Evolutionary conservation across 2,888 invertebrate species (phyloP).

Genomic region (Drepanosiphum platanoidis): DNA sequence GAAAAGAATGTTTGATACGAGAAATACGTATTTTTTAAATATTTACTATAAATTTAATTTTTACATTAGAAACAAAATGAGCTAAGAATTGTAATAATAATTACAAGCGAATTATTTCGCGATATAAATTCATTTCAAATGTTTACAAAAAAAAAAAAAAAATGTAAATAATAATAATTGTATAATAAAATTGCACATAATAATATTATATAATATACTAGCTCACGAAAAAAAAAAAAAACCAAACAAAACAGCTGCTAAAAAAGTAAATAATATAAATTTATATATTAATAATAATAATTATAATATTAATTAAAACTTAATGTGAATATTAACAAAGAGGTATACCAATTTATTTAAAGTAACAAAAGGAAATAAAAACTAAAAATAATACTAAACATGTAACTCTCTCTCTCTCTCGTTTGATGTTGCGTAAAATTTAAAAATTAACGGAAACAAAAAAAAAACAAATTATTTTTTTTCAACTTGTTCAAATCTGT

Average conservation of each 20-base stretch:
- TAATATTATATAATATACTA: no score
- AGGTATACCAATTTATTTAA: conserved; percentile 51
- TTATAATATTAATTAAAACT: conserved; percentile 43
- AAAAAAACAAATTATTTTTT: background rate
- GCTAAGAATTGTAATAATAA: conserved; percentile 52
- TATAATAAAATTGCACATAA: conserved; percentile 58
- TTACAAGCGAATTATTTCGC: conserved; percentile 39
- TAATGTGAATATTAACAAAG: conserved; percentile 57
- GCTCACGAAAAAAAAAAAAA: conserved; percentile 43
- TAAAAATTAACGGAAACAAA: background rate
- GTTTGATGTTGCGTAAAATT: background rate
- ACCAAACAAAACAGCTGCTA: conserved; percentile 49
- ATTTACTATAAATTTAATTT: conserved; percentile 17
- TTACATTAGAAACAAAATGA: conserved; percentile 42
- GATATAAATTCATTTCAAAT: conserved; percentile 41
- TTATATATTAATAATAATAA: conserved; percentile 7
- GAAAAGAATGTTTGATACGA: conserved; percentile 32
- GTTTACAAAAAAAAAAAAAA: conserved; percentile 33
- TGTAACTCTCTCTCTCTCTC: background rate
- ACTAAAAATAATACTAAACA: conserved; percentile 52
- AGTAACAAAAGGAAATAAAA: conserved; percentile 38
- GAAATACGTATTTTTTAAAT: conserved; percentile 21
- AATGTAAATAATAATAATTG: conserved; percentile 30
- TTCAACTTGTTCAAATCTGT: background rate
- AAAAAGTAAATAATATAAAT: conserved; percentile 26